phyloP scores from a whole-genome alignment of 2,113 vertebrate genomes.

The Mesoclemmys tuberculata region DNA sequence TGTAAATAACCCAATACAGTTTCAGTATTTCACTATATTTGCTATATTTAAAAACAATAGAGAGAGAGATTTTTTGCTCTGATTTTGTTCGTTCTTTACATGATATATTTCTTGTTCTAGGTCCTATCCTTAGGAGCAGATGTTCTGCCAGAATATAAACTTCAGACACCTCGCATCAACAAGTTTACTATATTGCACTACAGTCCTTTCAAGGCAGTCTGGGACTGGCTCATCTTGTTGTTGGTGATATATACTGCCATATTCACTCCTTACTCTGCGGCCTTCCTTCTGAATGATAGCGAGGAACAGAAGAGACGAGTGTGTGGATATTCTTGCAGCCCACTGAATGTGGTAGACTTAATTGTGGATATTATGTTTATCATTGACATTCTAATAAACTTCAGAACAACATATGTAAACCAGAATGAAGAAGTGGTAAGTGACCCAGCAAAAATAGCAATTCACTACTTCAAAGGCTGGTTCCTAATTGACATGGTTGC shows the following conservation, averaged over 20 bases:
- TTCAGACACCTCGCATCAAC: slow-evolving; percentile 97
- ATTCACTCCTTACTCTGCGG: slow-evolving; percentile 97
- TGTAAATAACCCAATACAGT: neutral
- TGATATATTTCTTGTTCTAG: slow-evolving; percentile 70
- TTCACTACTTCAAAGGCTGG: slow-evolving; percentile 99
- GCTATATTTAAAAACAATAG: neutral
- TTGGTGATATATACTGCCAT: slow-evolving; percentile 98
- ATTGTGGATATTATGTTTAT: slow-evolving; percentile 99
- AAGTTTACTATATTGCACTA: slow-evolving; percentile 99
- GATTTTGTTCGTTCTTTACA: neutral
- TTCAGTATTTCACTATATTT: neutral
- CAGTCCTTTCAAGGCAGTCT: slow-evolving; percentile 98
- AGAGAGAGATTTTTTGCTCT: neutral
- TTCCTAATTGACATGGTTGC: slow-evolving; percentile 99
- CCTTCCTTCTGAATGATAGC: slow-evolving; percentile 95
- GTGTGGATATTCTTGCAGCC: slow-evolving; percentile 98
- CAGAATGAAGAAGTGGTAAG: slow-evolving; percentile 99
- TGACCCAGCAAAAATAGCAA: slow-evolving; percentile 96
- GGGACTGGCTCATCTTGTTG: slow-evolving; percentile 98
- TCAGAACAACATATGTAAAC: slow-evolving; percentile 98
- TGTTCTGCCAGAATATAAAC: slow-evolving; percentile 97
- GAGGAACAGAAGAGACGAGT: slow-evolving; percentile 94
- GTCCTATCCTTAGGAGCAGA: slow-evolving; percentile 97
- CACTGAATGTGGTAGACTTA: slow-evolving; percentile 96
- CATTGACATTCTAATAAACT: slow-evolving; percentile 99